Evolutionary conservation across 2,888 invertebrate species (phyloP).

Genomic region (Cryptus viduatorius): DNA sequence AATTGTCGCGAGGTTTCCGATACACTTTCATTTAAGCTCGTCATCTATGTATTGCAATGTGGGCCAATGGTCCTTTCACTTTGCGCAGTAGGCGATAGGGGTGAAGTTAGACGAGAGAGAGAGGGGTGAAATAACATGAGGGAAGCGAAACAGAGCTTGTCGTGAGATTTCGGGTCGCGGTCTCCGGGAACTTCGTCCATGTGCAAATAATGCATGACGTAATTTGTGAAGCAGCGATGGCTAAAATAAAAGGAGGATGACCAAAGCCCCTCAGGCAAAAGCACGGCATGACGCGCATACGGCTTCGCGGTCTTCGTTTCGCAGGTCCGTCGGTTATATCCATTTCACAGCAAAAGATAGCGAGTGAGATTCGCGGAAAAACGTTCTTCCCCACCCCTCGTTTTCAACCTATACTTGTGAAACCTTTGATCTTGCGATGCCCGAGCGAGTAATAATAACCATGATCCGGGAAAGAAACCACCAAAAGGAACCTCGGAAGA

Average conservation of each 20-base stretch:
- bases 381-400: conserved; percentile 18
- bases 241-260: conserved; percentile 34
- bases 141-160: conserved; percentile 50
- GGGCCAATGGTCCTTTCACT: neutral
- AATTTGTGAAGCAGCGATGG: conserved; percentile 69
- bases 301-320: conserved; percentile 1
- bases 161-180: conserved; percentile 48
- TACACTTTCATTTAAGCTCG: neutral
- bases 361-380: conserved; percentile 31
- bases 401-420: neutral
- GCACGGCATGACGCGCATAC: neutral
- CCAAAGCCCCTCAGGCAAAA: conserved; percentile 8
- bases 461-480: conserved; percentile 38
- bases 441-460: conserved; percentile 61
- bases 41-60: neutral
- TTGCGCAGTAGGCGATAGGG: neutral
- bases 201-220: conserved; percentile 76
- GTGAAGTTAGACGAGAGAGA: conserved; percentile 9
- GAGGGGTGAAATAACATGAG: conserved; percentile 46
- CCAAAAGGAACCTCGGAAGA: conserved; percentile 1
- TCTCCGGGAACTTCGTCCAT: conserved; percentile 64
- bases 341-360: conserved; percentile 44
- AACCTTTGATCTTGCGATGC: conserved; percentile 62
- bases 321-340: conserved; percentile 30
- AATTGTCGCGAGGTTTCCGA: no score